Percentiles rank a stretch among this genome's conserved stretches.
These are phyloP conservation scores for Achlya flavicornis DNA, from an alignment of 2,888 invertebrate genomes.

Conservation along the genomic window DNA sequence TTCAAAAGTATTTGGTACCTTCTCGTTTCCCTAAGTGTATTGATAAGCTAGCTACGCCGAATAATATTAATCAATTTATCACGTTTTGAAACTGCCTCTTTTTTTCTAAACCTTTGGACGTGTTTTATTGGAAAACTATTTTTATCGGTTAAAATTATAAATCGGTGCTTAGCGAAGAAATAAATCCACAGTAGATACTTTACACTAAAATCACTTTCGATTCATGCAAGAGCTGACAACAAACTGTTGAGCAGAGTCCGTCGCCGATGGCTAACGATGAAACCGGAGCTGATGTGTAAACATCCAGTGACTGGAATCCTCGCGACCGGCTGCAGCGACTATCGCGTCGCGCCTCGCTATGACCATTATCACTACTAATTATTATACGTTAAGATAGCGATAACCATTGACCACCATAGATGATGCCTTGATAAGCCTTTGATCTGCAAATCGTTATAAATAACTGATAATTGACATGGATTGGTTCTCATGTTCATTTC, in stretches of 20 bases:
- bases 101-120: neutral
- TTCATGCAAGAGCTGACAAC: slow-evolving; percentile 61
- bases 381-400: slow-evolving; percentile 26
- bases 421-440: neutral
- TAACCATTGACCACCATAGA: slow-evolving; percentile 26
- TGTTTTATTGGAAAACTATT: neutral
- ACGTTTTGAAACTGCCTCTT: neutral
- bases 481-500: too few relatives aligned
- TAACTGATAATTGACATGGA: neutral
- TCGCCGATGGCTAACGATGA: slow-evolving; percentile 67
- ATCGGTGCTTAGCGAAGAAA: neutral
- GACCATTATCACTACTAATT: slow-evolving; percentile 28
- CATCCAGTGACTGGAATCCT: slow-evolving; percentile 78
- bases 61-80: neutral
- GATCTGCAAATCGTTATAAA: neutral
- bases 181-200: slow-evolving; percentile 29
- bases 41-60: too few relatives aligned
- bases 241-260: slow-evolving; percentile 60
- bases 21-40: neutral
- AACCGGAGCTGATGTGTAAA: slow-evolving; percentile 78
- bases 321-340: slow-evolving; percentile 38
- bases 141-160: neutral
- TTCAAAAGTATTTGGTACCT: neutral
- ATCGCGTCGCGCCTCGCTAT: slow-evolving; percentile 13
- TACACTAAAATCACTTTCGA: slow-evolving; percentile 57